Evolutionary conservation across 2,888 invertebrate species (phyloP), one percentile per base, ranked within the genome.

Genomic region (Caenorhabditis afra): DNA sequence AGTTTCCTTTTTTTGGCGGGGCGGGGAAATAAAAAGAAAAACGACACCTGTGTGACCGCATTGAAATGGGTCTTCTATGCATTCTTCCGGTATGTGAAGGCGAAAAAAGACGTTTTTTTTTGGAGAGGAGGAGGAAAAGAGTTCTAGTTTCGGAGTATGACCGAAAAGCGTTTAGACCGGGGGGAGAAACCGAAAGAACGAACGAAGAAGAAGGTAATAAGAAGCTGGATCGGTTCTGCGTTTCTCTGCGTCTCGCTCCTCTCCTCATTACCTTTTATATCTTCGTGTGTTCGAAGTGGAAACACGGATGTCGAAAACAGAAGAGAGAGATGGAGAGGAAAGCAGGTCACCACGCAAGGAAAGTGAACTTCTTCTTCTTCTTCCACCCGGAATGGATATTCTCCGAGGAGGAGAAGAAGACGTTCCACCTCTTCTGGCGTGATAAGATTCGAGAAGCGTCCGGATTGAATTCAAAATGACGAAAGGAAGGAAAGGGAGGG

Each of bases 301-400:
- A 20, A 29, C 29, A 35, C 16, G 49, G 16, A 68, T 55, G 67
- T 59, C 39, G 65, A 65, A 74, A 65, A 45, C 65, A 65, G 70
- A 39, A 55, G 50, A 53, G 44, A 20, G 47, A 23, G 18, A 29
- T 62, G 53, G 49, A 61, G 61, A 50, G 39, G 73, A 68, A 68
- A 76, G 53, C 29, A 29, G 29, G 29, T 29, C 29, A 23, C 23
- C 12, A n/a, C 45, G 16, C 18, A 47, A 29, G 29, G 29, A 29
- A 29, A 29, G 29, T 29, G 29, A 29, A 29, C 29, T 29, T 57
- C 37, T 55, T 18, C 45, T 37, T 49, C 49, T 29, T 7, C 7
- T 7, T 29, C 29, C 29, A n/a, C n/a, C n/a, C n/a, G n/a, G 29
- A 29, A 29, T 29, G 29, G 29, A 29, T 29, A 29, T 29, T 29